Base-by-base conservation (phyloP, 2,113 vertebrate genomes). In the Chloropsis hardwickii region DNA sequence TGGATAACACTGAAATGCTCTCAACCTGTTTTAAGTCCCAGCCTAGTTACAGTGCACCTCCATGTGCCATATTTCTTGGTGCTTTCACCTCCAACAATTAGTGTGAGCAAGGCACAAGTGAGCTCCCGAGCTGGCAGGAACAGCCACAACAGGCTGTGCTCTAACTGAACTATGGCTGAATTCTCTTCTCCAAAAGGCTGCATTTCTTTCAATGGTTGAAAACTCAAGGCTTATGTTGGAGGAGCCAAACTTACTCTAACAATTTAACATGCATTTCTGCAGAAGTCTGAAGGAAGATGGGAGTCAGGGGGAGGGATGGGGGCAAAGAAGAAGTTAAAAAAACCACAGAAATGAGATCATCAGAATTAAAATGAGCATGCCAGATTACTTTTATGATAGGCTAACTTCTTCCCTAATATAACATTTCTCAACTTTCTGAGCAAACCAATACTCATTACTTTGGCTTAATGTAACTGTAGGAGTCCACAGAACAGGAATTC, bases 401-500 rank as follows among this genome's bases (percentile, higher is more conserved):
- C 21, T 78, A 61, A 71, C 28, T 88, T 79, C 23, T 62, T 79
- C 69, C 54, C 31, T 84, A 91, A 96, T 17, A 3, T 12, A 89
- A 37, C 4, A 16, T 57, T 88, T 91, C 28, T 77, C 61, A 90
- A 24, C 45, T 45, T 91, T 86, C 45, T 81, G 29, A 84, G 31
- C 76, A 95, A 97, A 85, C 35, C 27, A 61, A 22, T 24, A 83
- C 25, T 61, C 31, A 53, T 69, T 90, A 80, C 51, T 92, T 96
- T 90, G 69, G 74, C 74, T 88, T 90, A 80, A 72, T 5, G 2
- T 51, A 57, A 58, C 72, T 39, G 61, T 11, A 80, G 54, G 69
- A 92, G 28, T 60, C 54, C 93, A 94, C 3, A 29, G 67, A 95
- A 96, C 66, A 88, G 71, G 69, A 93, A 95, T 81, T 95, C 56